These are phyloP conservation scores for Mnemiopsis leidyi DNA, from an alignment of 37 sponge, comb jelly and placozoan species.

Conservation along the genomic window DNA sequence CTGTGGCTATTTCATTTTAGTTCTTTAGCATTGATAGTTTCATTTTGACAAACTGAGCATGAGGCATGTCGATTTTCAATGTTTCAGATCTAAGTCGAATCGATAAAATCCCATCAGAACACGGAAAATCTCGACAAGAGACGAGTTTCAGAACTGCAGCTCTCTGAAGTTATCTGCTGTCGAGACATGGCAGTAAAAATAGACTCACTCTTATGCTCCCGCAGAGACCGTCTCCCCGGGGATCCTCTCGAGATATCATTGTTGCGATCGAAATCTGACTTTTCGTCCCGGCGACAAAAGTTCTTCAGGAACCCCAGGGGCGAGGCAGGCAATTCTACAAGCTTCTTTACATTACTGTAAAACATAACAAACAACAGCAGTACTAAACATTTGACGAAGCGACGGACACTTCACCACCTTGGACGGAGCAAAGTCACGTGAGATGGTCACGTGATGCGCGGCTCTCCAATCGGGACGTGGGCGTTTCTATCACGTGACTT, in stretches of 20 bases:
- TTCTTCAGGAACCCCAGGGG: slow-evolving; percentile 14
- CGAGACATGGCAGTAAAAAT: no score
- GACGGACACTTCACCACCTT: slow-evolving; percentile 46
- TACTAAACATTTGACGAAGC: slow-evolving; percentile 37
- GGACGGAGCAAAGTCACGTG: slow-evolving; percentile 16
- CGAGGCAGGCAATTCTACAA: slow-evolving; percentile 31
- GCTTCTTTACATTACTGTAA: slow-evolving; percentile 57
- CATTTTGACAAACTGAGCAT: no score
- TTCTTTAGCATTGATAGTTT: no score
- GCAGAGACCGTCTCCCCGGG: background rate
- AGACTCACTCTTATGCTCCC: background rate
- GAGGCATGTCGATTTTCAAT: no score
- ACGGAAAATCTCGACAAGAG: no score
- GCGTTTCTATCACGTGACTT: background rate
- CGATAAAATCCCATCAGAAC: no score
- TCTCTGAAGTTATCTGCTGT: no score
- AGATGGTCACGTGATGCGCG: background rate
- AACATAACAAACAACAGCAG: slow-evolving; percentile 57
- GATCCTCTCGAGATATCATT: background rate
- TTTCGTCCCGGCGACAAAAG: background rate
- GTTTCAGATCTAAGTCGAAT: no score
- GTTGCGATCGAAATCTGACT: background rate
- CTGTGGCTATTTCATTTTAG: no score
- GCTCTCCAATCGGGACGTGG: background rate
- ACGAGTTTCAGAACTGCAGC: no score